Evolutionary conservation across 2,113 vertebrate genomes (phyloP).

Genomic region (Pseudolaguvia tuberculata): DNA sequence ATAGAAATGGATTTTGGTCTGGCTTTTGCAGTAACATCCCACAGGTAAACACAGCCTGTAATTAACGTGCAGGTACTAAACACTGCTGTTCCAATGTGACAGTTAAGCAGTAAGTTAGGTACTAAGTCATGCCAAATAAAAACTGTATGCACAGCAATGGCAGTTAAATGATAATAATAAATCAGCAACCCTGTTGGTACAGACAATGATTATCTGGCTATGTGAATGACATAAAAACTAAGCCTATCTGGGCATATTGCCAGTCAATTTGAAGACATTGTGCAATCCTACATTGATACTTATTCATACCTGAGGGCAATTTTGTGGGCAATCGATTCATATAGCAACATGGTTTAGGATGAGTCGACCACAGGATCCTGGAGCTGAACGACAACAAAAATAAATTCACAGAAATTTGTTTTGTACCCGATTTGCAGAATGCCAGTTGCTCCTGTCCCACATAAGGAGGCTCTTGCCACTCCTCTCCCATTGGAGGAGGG

Average conservation of each 20-base stretch:
- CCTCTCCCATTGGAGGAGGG: too few relatives aligned
- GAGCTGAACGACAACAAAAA: not conserved
- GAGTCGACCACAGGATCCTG: not conserved
- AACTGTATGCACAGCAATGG: not conserved
- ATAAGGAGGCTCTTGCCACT: too few relatives aligned
- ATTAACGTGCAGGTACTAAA: slow-evolving; percentile 8
- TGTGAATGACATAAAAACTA: not conserved
- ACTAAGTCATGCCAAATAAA: not conserved
- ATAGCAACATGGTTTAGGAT: not conserved
- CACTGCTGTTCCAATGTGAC: not conserved
- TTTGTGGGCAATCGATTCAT: not conserved
- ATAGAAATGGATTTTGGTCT: slow-evolving; percentile 23
- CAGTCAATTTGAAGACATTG: not conserved
- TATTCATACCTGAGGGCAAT: not conserved
- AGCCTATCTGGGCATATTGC: not conserved
- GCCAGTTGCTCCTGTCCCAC: too few relatives aligned
- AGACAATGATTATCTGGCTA: not conserved
- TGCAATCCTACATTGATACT: not conserved
- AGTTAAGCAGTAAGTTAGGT: not conserved
- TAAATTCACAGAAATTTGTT: not conserved
- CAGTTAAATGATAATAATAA: not conserved
- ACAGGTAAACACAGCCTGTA: slow-evolving; percentile 9
- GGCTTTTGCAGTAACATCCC: not conserved
- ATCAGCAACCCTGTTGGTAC: not conserved
- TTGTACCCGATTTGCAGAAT: too few relatives aligned